Base-by-base conservation (phyloP, 2,113 vertebrate genomes). In the Nanorana parkeri region DNA sequence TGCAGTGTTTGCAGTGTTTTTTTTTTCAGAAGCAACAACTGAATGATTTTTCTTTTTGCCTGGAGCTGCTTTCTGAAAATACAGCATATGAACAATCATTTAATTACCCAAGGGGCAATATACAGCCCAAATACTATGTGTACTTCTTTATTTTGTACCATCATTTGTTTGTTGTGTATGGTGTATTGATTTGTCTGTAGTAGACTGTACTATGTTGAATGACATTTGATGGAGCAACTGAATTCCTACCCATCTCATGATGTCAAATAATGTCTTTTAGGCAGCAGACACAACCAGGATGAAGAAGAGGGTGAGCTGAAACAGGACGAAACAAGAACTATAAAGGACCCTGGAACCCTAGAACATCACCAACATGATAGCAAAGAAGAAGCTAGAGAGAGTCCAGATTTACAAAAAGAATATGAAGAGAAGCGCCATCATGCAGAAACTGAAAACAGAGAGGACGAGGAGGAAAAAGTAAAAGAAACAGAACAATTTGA, bases 261-360 rank as follows among this genome's bases (percentile, higher is more conserved):
- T 41, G 21, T 60, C 0, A 41, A 61, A 41, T 36, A 26, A n/a
- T 84, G 71, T 83, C 19, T 85, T 86, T 17, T 20, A 99, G 97
- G 91, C 84, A 85, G 89, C 58, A 93, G 89, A 88, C 93, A 92
- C n/a, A 85, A 87, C 56, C 86, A 87, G 79, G 84, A 89, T 76
- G 90, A 94, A 84, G 92, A 93, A 77, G 91, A 92, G 67, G 91
- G 56, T 0, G 90, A 89, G 77, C 86, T 52, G 6, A 71, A 71
- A 1, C 85, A 91, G 0, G 90, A 88, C 60, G 88, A 91, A 87
- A 86, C 85, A 60, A 90, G 86, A 63, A 74, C 87, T 41, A 84
- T 90, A 80, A 86, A 90, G 73, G 89, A 90, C 29, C 64, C 86
- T 24, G 85, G 65, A 68, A 92, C 93, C 10, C 52, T 16, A 0